A percentile compares a stretch with the other conserved stretches of the same genome.
Conservation (phyloP, 2,113 vertebrate species). For the Mugil cephalus region DNA sequence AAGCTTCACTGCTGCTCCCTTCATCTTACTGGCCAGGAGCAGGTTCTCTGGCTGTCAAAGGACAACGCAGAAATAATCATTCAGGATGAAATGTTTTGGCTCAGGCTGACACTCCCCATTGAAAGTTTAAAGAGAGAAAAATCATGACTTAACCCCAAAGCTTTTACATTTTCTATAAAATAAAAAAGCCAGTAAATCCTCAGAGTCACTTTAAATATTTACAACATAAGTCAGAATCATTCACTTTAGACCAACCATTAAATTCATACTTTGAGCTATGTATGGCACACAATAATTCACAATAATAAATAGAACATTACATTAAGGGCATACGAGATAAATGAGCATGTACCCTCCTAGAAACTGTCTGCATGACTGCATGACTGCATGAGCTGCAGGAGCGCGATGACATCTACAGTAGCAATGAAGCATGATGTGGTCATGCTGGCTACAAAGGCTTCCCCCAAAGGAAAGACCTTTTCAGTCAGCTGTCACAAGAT, state of each 20-base stretch:
- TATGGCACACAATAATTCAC: neutral
- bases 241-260: too few relatives aligned
- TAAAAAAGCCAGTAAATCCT: too few relatives aligned
- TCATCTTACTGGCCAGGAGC: conserved; percentile 98
- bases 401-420: conserved; percentile 46
- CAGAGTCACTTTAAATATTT: too few relatives aligned
- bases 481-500: conserved; percentile 45
- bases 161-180: neutral
- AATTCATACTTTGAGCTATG: neutral
- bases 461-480: conserved; percentile 34
- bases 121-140: neutral
- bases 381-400: conserved; percentile 53
- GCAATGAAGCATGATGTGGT: conserved; percentile 44
- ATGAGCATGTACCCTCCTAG: conserved; percentile 18
- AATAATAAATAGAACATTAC: conserved; percentile 3
- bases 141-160: too few relatives aligned
- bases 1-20: conserved; percentile 97
- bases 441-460: conserved; percentile 26
- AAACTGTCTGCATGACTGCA: conserved; percentile 44
- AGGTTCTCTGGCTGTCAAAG: conserved; percentile 98
- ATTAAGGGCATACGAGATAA: conserved; percentile 28
- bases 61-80: conserved; percentile 32
- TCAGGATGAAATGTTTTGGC: conserved; percentile 1
- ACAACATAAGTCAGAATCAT: too few relatives aligned
- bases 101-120: neutral